Evolutionary conservation across 1,140 invertebrate species (phyloP), one percentile per base, ranked within the genome.

Genomic region (Heliothis virescens): DNA sequence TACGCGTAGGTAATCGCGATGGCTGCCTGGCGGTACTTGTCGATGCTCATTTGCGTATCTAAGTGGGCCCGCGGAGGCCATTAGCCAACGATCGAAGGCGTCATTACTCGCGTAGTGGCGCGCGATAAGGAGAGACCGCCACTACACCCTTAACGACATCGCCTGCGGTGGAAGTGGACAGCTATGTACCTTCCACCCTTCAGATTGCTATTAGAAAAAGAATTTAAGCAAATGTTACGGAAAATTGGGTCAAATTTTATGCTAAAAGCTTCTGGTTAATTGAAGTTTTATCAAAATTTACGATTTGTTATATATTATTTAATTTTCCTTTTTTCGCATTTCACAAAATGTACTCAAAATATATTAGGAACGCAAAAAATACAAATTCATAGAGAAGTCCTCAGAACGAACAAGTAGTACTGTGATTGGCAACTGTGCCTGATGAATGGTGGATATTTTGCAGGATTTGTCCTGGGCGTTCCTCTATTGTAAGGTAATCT

Each of bases 21-120:
- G 52, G 69, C 73, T 83, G 82, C 81, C 69, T 79, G 78, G 59
- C 73, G 79, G 87, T 79, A 85, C 80, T 92, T 83, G 87, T 87
- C 86, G 91, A 89, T 90, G 93, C 88, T 93, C 93, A 92, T 94
- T 94, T 94, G 92, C 92, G 91, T 94, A 94, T 93, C 92, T 92
- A 91, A 93, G 91, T 92, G 89, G 86, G 87, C 84, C 87, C 90
- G 86, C 85, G 87, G 87, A 88, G 88, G 89, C 92, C 92, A 93
- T 94, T 94, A 94, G 90, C 87, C 85, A 76, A 81, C 91, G 90
- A 94, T 92, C 92, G 91, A 90, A 90, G 90, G 86, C 89, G 87
- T 92, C 91, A 90, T 94, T 94, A 94, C 88, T 89, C 86, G 89
- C 87, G 86, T 85, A 83, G 86, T 84, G 89, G 82, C 81, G 79